Evolutionary conservation across 2,797 vertebrate species (phyloP), one percentile per base, ranked within the genome.

Genomic region (Enteromius paludinosus): DNA sequence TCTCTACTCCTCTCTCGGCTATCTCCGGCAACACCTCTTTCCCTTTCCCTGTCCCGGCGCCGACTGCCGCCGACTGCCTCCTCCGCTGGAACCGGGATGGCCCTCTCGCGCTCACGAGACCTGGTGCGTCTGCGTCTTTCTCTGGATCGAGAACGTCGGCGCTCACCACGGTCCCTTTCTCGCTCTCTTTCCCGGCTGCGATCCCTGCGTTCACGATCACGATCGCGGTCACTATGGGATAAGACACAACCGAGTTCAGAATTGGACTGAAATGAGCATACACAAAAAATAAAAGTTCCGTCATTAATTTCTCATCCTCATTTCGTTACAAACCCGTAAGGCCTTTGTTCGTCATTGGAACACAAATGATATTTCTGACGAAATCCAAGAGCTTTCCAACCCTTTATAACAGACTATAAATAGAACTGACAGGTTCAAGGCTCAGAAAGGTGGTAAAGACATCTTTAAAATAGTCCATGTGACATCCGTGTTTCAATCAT

Each of bases 111-210:
- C 87, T 92, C 96, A 68, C 91, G 87, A 10, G 94, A 95, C 0
- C 93, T 91, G 1, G 93, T 90, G 25, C 91, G 95, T 0, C 95
- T 83, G 0, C 95, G 93, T 0, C 95, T 91, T 25, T 97, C 96
- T 0, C 96, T 89, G 15, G 95, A 96, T 1, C 95, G 89, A 20
- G 96, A 94, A 12, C 96, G 83, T 0, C 95, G 87, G 0, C 96
- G 91, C 1, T 96, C 96, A 1, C 52, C 90, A 0, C 93, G 84
- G 0, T 97, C 96, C 84, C 96, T 97, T 62, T 97, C 97, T 0
- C 96, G 87, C 4, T 96, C 96, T 0, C 95, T 93, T 2, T 96
- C 96, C 2, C 96, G 90, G 47, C 96, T 94, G 79, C 97, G 95
- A 62, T 97, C 97, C 17, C 95, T 89, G 7, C 96, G 90, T 0